phyloP scores from a whole-genome alignment of 2,113 vertebrate genomes.

The Apistogramma diplotaenia region DNA sequence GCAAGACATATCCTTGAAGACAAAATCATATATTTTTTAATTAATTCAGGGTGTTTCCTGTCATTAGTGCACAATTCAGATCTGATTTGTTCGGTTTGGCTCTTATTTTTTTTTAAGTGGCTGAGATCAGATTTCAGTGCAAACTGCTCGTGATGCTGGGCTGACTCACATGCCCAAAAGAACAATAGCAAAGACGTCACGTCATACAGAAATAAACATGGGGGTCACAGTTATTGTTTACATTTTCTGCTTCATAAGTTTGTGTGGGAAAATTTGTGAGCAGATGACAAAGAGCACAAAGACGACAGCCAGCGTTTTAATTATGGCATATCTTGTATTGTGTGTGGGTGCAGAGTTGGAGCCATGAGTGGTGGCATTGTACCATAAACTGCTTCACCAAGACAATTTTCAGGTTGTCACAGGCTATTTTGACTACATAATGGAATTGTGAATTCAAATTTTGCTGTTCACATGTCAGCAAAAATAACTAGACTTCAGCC shows the following conservation, averaged over 20 bases:
- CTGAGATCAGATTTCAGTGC: not conserved
- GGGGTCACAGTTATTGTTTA: not conserved
- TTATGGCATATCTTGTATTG: not conserved
- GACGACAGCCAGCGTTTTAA: not conserved
- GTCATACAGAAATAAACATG: not conserved
- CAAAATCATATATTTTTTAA: not conserved
- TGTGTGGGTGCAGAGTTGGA: not conserved
- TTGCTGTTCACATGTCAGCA: not conserved
- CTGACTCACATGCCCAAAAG: not conserved
- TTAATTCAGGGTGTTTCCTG: not conserved
- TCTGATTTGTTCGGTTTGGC: not conserved
- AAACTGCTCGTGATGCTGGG: not conserved
- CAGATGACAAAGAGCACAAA: conserved; percentile 1
- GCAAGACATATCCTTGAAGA: not conserved
- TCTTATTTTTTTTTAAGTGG: not conserved
- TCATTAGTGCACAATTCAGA: not conserved
- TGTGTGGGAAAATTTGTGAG: not conserved
- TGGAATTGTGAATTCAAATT: not conserved
- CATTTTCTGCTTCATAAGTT: not conserved
- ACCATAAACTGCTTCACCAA: not conserved
- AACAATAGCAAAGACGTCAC: not conserved
- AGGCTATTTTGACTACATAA: not conserved
- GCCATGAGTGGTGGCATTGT: not conserved
- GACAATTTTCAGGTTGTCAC: not conserved
- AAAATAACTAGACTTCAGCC: not conserved